Evolutionary conservation across 2,113 vertebrate genomes (phyloP).

Genomic region (Grantiella picta): DNA sequence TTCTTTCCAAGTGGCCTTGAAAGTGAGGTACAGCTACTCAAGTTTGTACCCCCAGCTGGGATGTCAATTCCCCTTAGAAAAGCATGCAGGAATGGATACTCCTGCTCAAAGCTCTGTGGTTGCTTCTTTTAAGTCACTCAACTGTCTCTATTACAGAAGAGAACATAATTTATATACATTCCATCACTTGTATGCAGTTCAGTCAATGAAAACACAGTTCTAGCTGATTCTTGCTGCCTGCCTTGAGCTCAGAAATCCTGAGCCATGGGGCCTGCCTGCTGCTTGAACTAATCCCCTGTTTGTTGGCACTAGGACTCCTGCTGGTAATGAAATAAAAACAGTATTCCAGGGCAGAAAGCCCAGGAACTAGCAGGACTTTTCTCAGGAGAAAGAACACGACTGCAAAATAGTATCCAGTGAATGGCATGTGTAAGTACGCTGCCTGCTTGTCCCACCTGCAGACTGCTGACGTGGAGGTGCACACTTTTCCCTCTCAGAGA

Average conservation of each 20-base stretch:
- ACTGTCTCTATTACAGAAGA: background rate
- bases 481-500: background rate
- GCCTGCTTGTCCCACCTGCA: background rate
- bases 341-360: background rate
- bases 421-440: background rate
- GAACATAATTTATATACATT: background rate
- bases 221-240: background rate
- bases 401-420: background rate
- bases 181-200: background rate
- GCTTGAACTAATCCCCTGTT: background rate
- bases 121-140: background rate
- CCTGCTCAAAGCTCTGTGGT: background rate
- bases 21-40: background rate
- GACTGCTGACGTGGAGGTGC: background rate
- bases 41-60: background rate
- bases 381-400: background rate
- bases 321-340: conserved; percentile 6
- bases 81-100: background rate
- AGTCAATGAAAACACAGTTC: background rate
- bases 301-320: background rate
- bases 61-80: background rate
- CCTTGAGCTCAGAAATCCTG: background rate
- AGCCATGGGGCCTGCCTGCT: background rate
- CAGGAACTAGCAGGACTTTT: background rate
- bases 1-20: background rate